Conservation (phyloP, 2,113 vertebrate species). For the Motacilla alba region DNA sequence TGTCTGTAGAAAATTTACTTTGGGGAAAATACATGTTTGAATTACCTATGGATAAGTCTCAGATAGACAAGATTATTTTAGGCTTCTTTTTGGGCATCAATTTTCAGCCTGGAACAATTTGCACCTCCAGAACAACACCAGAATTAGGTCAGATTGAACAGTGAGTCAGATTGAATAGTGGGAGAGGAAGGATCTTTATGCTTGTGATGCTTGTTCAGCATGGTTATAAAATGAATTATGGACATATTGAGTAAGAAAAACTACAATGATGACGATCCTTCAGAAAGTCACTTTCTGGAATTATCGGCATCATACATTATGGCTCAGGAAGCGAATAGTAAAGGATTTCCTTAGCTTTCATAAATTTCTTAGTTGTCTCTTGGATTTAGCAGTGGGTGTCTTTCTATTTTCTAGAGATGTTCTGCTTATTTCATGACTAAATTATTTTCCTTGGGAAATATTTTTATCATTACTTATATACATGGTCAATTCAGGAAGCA, state of each 20-base stretch:
- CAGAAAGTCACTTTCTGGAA: background rate
- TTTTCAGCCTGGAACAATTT: background rate
- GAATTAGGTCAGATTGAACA: background rate
- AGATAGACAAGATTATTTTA: background rate
- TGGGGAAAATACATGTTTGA: background rate
- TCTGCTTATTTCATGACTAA: background rate
- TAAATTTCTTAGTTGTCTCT: background rate
- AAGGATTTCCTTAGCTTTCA: background rate
- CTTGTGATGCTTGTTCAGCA: background rate
- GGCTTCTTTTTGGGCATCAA: background rate
- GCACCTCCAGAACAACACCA: background rate
- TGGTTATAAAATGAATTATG: background rate
- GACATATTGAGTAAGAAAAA: background rate
- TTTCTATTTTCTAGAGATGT: background rate
- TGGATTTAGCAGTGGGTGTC: background rate
- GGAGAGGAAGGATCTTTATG: background rate
- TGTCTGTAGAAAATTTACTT: background rate
- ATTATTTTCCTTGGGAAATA: background rate
- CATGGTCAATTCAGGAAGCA: background rate
- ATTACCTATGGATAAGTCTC: background rate
- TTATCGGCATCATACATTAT: background rate
- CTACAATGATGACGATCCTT: background rate
- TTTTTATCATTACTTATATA: background rate
- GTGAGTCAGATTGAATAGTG: background rate
- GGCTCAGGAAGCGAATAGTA: background rate